These are phyloP conservation scores for Aplidium turbinatum DNA, from an alignment of 23 tunicate genomes.

Conservation along the genomic window DNA sequence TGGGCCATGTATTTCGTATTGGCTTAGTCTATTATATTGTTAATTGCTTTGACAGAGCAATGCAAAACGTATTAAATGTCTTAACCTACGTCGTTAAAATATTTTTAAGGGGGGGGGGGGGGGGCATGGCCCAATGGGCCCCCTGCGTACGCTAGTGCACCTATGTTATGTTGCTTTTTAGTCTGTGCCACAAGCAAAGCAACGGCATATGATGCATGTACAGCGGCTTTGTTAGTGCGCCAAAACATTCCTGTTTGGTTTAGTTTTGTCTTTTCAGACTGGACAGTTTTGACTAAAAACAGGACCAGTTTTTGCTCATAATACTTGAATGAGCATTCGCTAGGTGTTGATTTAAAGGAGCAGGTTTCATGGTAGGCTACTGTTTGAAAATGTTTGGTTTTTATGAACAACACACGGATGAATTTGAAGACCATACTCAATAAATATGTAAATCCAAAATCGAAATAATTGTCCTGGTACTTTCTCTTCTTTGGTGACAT, in stretches of 20 bases:
- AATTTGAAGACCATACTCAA: constrained; percentile 31
- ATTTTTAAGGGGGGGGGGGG: no score
- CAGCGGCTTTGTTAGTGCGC: constrained; percentile 35
- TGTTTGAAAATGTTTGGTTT: constrained; percentile 20
- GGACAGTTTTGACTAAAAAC: constrained; percentile 24
- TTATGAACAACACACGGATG: constrained; percentile 29
- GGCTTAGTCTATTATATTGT: no score
- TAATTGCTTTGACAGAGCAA: no score
- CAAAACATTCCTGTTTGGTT: constrained; percentile 31
- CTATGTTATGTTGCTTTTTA: constrained; percentile 29
- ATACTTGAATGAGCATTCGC: constrained; percentile 29
- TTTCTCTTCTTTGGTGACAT: no score
- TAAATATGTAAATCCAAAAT: constrained; percentile 20
- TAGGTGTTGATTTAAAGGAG: constrained; percentile 17
- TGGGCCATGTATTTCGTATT: no score
- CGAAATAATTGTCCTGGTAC: constrained; percentile 15
- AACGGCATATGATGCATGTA: constrained; percentile 42
- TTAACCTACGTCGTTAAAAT: no score
- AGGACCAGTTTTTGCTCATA: neutral
- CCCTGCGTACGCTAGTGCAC: no score
- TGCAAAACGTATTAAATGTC: no score
- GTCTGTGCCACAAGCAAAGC: constrained; percentile 25
- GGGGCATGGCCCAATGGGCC: no score
- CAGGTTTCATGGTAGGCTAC: constrained; percentile 25
- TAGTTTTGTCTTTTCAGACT: constrained; percentile 30